Base-by-base conservation (phyloP, 1,140 invertebrate species). In the Amphibalanus amphitrite region DNA sequence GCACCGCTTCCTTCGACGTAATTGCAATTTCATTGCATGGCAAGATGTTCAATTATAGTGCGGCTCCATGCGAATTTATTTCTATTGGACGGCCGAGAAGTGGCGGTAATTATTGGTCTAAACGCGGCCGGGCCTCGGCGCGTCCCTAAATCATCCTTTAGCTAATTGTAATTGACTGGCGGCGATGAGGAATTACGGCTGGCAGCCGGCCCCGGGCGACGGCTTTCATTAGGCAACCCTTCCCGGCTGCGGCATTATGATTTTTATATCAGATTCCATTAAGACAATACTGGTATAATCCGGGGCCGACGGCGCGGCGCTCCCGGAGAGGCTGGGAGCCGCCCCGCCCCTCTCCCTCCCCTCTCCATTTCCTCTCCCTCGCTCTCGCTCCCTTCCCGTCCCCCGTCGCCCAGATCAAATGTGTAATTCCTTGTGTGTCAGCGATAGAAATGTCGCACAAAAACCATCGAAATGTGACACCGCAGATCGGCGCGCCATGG, bases 231-330 rank as follows among this genome's bases (percentile, higher is more conserved):
- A 59, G 20, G 47, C 47, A 59, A 59, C 47, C 47, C 47, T 59
- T 59, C 20, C 47, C 47, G 47, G 10, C 47, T 59, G 47, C 47
- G 47, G 47, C 47, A 59, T 59, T 59, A 59, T 59, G 47, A 59
- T 59, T 59, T 59, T 59, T 59, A 59, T 59, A 59, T 59, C 47
- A 59, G 47, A 59, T 59, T 59, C 47, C 47, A 59, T 59, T 59
- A 59, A 59, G 47, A 59, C 47, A 59, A 59, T 59, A 59, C 47
- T 23, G 47, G 47, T 20, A 8, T 59, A 59, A 59, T 59, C 47
- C 47, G 6, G 47, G 13, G 33, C 4, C 33, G 33, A 15, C 33
- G 33, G 33, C 33, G 33, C 47, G 13, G 47, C 17, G 6, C 38
- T 38, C 38, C 38, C 6, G 38, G 6, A 17, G 13, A 23, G 47